These are phyloP conservation scores for Hirudinaria manillensis DNA, from an alignment of 2,888 invertebrate genomes.

Conservation along the genomic window DNA sequence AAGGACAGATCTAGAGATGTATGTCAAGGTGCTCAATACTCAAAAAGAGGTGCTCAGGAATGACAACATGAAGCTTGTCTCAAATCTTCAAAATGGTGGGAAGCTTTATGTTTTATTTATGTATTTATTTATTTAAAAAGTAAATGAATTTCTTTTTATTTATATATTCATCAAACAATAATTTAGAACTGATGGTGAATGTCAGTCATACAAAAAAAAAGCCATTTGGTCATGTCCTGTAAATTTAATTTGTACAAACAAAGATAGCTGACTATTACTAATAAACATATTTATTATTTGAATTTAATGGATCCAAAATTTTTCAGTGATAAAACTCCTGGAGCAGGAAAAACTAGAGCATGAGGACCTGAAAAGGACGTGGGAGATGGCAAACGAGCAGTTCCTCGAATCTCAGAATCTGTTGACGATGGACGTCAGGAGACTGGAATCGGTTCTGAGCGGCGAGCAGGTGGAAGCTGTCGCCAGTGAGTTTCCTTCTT, in stretches of 20 bases:
- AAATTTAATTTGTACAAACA: too few relatives aligned
- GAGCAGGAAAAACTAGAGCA: slow-evolving; percentile 56
- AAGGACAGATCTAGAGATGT: slow-evolving; percentile 57
- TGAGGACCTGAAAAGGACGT: slow-evolving; percentile 55
- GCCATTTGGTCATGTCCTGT: too few relatives aligned
- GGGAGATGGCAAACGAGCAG: slow-evolving; percentile 58
- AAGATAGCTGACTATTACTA: too few relatives aligned
- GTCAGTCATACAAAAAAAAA: too few relatives aligned
- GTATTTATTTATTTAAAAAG: not conserved
- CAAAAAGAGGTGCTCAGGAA: slow-evolving; percentile 57
- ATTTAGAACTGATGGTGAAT: too few relatives aligned
- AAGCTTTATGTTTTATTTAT: not conserved
- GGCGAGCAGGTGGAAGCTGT: slow-evolving; percentile 55
- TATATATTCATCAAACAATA: too few relatives aligned
- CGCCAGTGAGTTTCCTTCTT: slow-evolving; percentile 45
- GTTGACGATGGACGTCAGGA: slow-evolving; percentile 55
- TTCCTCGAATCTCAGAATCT: slow-evolving; percentile 56
- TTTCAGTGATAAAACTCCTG: slow-evolving; percentile 51
- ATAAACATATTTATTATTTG: not conserved
- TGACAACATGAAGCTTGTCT: slow-evolving; percentile 54
- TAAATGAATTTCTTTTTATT: too few relatives aligned
- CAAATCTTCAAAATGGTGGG: slow-evolving; percentile 53
- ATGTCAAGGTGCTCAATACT: slow-evolving; percentile 57
- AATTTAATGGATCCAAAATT: not conserved
- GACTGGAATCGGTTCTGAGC: slow-evolving; percentile 55